Evolutionary conservation across 2,113 vertebrate species (phyloP).

Genomic region (Bubalus kerabau): DNA sequence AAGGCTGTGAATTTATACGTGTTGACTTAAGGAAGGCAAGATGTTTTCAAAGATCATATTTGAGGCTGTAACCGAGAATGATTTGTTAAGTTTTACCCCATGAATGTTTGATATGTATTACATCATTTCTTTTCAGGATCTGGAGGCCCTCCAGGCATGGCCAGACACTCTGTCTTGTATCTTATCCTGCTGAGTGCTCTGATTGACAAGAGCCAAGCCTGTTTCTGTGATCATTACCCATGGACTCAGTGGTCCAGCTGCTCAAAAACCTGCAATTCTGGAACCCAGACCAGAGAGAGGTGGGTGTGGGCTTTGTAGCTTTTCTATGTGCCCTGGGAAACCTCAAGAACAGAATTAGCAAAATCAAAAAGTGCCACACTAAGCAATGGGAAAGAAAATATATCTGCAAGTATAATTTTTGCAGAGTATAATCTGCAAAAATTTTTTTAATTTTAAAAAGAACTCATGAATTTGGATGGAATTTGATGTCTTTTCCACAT

Average conservation of each 20-base stretch:
- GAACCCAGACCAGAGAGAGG: constrained; percentile 86
- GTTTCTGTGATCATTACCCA: constrained; percentile 89
- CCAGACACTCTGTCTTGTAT: not conserved
- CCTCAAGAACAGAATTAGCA: not conserved
- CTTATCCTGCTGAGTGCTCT: constrained; percentile 75
- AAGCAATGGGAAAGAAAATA: not conserved
- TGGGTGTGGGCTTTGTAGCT: constrained; percentile 44
- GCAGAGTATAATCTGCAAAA: not conserved
- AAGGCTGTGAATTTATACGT: not conserved
- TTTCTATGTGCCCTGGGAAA: not conserved
- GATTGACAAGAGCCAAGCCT: constrained; percentile 73
- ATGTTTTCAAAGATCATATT: not conserved
- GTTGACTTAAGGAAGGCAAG: not conserved
- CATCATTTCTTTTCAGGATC: not conserved
- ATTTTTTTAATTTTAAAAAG: not conserved
- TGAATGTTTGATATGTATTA: not conserved
- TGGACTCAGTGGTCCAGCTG: constrained; percentile 90
- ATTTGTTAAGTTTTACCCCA: not conserved
- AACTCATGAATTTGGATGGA: not conserved
- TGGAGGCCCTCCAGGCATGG: not conserved
- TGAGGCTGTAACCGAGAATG: not conserved
- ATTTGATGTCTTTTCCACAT: not conserved
- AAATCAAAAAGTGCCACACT: not conserved
- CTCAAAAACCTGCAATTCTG: constrained; percentile 87
- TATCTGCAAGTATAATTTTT: not conserved